Percentiles rank a stretch among this genome's conserved stretches.
These are phyloP conservation scores for Pitta sordida DNA, from an alignment of 2,113 vertebrate genomes.

Conservation along the genomic window DNA sequence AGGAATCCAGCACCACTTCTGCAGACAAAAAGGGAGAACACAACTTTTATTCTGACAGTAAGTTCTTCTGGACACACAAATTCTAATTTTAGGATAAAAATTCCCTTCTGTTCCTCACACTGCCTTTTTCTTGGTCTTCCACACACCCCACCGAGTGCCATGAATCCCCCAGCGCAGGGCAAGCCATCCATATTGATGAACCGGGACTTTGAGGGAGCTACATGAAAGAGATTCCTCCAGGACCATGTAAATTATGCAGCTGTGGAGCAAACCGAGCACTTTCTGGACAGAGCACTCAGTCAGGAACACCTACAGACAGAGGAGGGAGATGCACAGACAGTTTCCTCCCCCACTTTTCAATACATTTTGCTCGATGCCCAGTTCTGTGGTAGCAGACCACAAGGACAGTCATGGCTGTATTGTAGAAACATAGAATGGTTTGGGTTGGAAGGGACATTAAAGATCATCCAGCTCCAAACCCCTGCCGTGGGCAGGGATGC, in stretches of 20 bases:
- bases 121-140: not conserved
- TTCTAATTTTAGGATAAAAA: not conserved
- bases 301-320: not conserved
- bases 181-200: conserved; percentile 21
- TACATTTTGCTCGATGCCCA: not conserved
- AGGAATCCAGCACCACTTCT: not conserved
- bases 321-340: not conserved
- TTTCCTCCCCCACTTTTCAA: not conserved
- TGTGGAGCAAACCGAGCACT: not conserved
- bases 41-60: not conserved
- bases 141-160: not conserved
- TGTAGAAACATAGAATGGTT: not conserved
- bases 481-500: not conserved
- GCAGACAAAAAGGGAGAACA: not conserved
- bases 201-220: not conserved
- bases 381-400: not conserved
- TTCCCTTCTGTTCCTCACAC: not conserved
- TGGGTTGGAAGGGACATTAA: not conserved
- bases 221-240: conserved; percentile 8
- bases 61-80: not conserved
- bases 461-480: not conserved
- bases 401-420: accelerated
- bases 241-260: not conserved
- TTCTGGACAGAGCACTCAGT: not conserved
- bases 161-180: not conserved